phyloP scores from a whole-genome alignment of 2,888 invertebrate species.

The Hirtodrosophila cameraria region DNA sequence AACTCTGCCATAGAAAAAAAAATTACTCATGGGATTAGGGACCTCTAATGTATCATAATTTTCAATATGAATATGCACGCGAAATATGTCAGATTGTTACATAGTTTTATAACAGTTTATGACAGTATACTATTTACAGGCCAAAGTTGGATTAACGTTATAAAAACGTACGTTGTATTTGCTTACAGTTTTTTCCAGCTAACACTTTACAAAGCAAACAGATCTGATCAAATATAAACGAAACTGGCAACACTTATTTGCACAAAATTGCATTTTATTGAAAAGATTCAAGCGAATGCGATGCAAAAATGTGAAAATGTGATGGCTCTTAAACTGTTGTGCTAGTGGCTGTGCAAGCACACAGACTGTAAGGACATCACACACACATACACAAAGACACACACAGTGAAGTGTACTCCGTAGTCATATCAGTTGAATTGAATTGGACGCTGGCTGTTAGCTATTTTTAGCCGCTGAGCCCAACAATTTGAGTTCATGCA shows the following conservation, averaged over 20 bases:
- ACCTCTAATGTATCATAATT: too few relatives aligned
- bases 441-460: constrained; percentile 14
- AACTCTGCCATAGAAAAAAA: too few relatives aligned
- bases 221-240: too few relatives aligned
- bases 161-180: too few relatives aligned
- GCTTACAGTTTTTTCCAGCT: too few relatives aligned
- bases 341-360: constrained; percentile 41
- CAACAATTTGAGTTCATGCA: constrained; percentile 26
- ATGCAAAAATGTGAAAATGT: constrained; percentile 50
- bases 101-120: too few relatives aligned
- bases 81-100: too few relatives aligned
- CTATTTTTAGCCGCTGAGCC: constrained; percentile 59
- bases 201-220: too few relatives aligned
- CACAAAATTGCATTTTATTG: constrained; percentile 26
- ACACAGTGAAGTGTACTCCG: constrained; percentile 2
- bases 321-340: constrained; percentile 58
- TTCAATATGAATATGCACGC: too few relatives aligned
- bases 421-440: constrained; percentile 50
- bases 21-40: too few relatives aligned
- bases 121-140: too few relatives aligned
- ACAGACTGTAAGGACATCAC: neutral
- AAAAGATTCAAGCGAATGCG: constrained; percentile 41
- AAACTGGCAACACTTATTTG: neutral
- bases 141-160: too few relatives aligned
- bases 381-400: constrained; percentile 10